Conservation (phyloP, 2,888 invertebrate genomes). For the Odontothrips loti region DNA sequence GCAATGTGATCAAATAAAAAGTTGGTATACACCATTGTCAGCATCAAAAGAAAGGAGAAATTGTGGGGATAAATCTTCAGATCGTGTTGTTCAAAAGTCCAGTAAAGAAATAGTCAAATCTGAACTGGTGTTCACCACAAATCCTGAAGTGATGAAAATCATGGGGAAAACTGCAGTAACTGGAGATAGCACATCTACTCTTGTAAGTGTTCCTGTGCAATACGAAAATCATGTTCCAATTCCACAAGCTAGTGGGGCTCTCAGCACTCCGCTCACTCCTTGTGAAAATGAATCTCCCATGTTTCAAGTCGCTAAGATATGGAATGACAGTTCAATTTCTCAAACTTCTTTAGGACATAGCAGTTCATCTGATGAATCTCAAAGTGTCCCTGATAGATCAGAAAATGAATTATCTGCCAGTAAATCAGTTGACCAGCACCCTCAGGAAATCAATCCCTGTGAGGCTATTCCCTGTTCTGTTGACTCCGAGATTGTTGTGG, state of each 20-base stretch:
- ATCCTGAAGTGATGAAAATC: conserved; percentile 51
- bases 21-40: conserved; percentile 34
- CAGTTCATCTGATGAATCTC: too few species aligned
- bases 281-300: too few species aligned
- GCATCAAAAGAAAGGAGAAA: conserved; percentile 39
- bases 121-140: conserved; percentile 62
- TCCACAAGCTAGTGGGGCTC: too few species aligned
- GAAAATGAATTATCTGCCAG: too few species aligned
- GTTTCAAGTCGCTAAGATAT: too few species aligned
- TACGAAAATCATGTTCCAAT: too few species aligned
- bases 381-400: too few species aligned
- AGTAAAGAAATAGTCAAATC: conserved; percentile 51
- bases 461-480: conserved; percentile 13
- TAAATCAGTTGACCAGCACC: too few species aligned
- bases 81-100: background rate
- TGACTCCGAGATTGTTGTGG: background rate
- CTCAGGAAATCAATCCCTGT: too few species aligned
- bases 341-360: too few species aligned
- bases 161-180: background rate
- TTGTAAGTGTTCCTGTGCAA: conserved; percentile 27
- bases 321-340: too few species aligned
- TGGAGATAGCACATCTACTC: background rate
- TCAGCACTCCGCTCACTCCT: too few species aligned
- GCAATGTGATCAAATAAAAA: conserved; percentile 32
- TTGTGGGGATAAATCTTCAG: conserved; percentile 45